Conservation (phyloP, 30 jellyfish, hydroid and myxozoan species). For the Chrysaora quinquecirrha region DNA sequence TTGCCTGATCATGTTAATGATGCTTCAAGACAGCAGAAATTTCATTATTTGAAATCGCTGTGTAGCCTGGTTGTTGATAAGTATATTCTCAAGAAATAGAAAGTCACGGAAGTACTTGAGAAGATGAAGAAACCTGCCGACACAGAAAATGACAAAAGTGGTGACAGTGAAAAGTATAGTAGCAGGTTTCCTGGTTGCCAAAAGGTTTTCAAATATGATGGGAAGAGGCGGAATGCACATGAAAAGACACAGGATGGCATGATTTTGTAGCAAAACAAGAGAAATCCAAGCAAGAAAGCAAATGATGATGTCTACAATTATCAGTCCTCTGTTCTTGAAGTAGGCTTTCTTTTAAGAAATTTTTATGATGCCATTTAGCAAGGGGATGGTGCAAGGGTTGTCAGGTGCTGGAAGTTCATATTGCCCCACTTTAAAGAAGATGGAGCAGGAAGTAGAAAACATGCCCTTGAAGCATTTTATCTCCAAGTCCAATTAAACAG, state of each 20-base stretch:
- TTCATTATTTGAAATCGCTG: background rate
- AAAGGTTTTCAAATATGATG: background rate
- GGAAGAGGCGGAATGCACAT: background rate
- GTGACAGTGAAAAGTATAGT: conserved; percentile 2
- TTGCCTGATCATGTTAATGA: background rate
- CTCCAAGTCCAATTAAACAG: conserved; percentile 17
- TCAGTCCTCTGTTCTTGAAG: conserved; percentile 39
- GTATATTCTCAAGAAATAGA: background rate
- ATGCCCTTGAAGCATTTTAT: conserved; percentile 48
- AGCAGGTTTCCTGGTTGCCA: background rate
- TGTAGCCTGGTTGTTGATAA: conserved; percentile 18
- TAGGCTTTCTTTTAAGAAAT: conserved; percentile 21
- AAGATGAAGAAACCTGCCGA: background rate
- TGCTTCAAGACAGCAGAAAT: background rate
- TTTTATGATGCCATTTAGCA: conserved; percentile 41
- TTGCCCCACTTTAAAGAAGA: conserved; percentile 28
- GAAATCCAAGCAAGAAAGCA: background rate
- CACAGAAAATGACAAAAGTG: background rate
- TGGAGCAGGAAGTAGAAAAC: conserved; percentile 38
- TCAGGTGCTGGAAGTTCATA: conserved; percentile 47
- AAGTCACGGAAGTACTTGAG: background rate
- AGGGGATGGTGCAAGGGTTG: conserved; percentile 43
- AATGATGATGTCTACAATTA: background rate
- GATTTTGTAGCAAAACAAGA: background rate
- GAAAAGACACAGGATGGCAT: background rate